phyloP scores from a whole-genome alignment of 2,888 invertebrate species.

The Platycheirus albimanus region DNA sequence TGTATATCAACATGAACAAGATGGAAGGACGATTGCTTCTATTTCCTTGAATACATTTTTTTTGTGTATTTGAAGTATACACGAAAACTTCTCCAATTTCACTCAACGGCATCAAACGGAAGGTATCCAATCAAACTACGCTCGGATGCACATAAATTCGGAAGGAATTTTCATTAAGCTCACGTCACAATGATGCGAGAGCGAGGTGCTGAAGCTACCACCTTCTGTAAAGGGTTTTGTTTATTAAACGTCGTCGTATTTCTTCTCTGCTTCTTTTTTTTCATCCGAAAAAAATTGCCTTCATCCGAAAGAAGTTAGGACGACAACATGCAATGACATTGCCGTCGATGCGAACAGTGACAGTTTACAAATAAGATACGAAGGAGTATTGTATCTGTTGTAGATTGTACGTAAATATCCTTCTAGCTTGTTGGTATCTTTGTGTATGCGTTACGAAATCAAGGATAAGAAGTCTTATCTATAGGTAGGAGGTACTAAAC shows the following conservation, averaged over 20 bases:
- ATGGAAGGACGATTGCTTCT: slow-evolving; percentile 16
- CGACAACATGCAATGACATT: too few species aligned
- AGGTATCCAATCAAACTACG: slow-evolving; percentile 69
- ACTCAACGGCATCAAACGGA: slow-evolving; percentile 58
- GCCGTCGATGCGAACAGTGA: too few species aligned
- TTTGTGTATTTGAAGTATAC: slow-evolving; percentile 34
- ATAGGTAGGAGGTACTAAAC: slow-evolving; percentile 6
- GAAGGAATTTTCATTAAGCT: slow-evolving; percentile 69
- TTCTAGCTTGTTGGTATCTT: too few species aligned
- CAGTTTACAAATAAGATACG: too few species aligned
- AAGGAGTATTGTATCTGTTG: too few species aligned
- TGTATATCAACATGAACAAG: slow-evolving; percentile 26
- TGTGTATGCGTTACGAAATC: too few species aligned
- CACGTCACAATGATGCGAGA: slow-evolving; percentile 40
- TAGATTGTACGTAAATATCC: too few species aligned
- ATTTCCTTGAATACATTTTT: slow-evolving; percentile 20
- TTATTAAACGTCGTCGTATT: slow-evolving; percentile 19
- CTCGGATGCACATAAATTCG: slow-evolving; percentile 71
- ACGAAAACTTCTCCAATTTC: slow-evolving; percentile 62
- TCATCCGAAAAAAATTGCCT: too few species aligned
- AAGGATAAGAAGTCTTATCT: slow-evolving; percentile 2
- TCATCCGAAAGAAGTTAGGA: too few species aligned
- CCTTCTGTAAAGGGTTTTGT: slow-evolving; percentile 31
- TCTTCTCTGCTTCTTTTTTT: too few species aligned
- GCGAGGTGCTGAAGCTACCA: not conserved